Evolutionary conservation across 2,113 vertebrate species (phyloP).

Genomic region (Phainopepla nitens): DNA sequence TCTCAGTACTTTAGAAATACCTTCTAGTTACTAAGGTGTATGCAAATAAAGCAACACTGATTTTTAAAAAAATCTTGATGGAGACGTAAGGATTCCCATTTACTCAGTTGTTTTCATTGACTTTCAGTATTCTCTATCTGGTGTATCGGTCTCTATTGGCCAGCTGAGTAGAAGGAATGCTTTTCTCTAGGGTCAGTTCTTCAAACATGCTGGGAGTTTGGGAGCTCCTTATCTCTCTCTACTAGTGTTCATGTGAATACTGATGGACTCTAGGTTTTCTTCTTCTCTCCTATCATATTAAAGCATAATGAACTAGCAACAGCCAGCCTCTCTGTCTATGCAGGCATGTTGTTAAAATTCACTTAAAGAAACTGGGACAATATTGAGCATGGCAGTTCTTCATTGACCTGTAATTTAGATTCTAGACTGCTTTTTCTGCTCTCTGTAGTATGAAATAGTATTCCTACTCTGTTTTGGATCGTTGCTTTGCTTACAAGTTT

Average conservation of each 20-base stretch:
- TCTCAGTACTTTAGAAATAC: neutral
- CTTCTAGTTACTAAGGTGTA: neutral
- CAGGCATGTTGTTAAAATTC: neutral
- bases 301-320: neutral
- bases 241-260: neutral
- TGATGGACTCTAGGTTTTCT: neutral
- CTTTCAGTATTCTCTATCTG: neutral
- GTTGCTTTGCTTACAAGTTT: neutral
- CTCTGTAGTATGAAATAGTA: neutral
- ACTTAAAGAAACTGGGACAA: neutral
- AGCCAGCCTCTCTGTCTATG: neutral
- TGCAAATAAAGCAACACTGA: neutral
- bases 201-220: neutral
- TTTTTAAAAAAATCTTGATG: neutral
- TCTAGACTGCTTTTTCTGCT: neutral
- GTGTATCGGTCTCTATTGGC: neutral
- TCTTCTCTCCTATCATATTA: neutral
- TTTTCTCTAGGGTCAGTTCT: neutral
- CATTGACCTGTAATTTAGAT: neutral
- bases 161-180: neutral
- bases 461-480: neutral
- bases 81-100: fast-evolving
- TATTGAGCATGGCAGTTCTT: neutral
- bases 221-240: neutral
- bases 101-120: neutral